phyloP scores from a whole-genome alignment of 2,888 invertebrate genomes.

The Stenolophus ochropezus region DNA sequence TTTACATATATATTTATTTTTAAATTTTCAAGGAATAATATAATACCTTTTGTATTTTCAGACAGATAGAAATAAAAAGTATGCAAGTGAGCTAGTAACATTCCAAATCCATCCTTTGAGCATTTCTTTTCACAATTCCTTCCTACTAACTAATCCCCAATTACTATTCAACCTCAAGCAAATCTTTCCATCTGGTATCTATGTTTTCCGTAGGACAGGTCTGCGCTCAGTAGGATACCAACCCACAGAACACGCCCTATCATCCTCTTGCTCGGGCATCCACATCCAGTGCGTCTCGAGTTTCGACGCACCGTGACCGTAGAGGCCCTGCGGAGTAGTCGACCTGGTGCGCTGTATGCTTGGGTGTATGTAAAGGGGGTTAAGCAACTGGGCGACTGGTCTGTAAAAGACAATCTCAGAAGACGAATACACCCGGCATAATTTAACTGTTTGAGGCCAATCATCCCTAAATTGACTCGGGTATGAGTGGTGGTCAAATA shows the following conservation, averaged over 20 bases:
- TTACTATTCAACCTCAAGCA: not conserved
- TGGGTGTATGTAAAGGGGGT: not conserved
- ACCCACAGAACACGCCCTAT: not conserved
- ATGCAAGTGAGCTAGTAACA: too few species aligned
- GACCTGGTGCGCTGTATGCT: not conserved
- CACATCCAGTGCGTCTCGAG: not conserved
- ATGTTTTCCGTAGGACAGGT: not conserved
- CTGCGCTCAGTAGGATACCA: not conserved
- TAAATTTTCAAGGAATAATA: too few species aligned
- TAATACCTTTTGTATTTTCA: too few species aligned
- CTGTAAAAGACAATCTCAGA: conserved; percentile 24
- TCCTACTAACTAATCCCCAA: not conserved
- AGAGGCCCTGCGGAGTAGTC: not conserved
- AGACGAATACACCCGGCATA: conserved; percentile 28
- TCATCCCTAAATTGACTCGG: conserved; percentile 4
- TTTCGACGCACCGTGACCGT: not conserved
- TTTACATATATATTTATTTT: too few species aligned
- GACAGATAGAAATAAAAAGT: too few species aligned
- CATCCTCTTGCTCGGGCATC: not conserved
- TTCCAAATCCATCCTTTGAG: too few species aligned
- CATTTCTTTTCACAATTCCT: not conserved
- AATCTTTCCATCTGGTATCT: not conserved
- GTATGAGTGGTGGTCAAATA: not conserved
- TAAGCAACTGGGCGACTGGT: not conserved
- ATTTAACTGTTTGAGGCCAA: conserved; percentile 18